A percentile compares a stretch with the other conserved stretches of the same genome.
phyloP scores from a whole-genome alignment of 2,797 vertebrate genomes.

The Ammospiza maritima region DNA sequence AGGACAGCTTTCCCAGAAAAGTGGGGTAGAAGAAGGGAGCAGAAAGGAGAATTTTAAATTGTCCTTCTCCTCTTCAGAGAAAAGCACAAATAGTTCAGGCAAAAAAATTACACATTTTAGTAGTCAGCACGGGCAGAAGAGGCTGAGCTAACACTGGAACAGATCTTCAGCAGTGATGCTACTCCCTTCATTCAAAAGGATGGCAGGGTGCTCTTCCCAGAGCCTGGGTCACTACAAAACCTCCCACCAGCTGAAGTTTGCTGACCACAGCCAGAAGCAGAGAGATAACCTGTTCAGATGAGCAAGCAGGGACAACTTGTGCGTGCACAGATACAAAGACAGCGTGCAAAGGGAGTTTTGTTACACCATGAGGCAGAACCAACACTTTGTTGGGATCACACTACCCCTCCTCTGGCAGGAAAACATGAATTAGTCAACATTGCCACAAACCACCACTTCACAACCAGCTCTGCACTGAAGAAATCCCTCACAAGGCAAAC shows the following conservation, averaged over 20 bases:
- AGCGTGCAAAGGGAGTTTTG: accelerated
- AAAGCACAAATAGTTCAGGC: neutral
- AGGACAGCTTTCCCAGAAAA: neutral
- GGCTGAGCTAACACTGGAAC: neutral
- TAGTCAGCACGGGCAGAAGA: neutral
- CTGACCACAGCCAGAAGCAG: neutral
- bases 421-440: neutral
- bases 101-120: neutral
- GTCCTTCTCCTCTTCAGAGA: neutral
- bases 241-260: neutral
- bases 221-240: neutral
- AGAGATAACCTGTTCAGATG: neutral
- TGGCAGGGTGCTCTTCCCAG: neutral
- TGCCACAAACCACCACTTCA: neutral
- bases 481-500: neutral
- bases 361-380: neutral
- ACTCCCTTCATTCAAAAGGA: neutral
- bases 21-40: neutral
- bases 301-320: neutral
- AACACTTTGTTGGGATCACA: neutral
- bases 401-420: accelerated
- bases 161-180: neutral
- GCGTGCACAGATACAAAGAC: accelerated
- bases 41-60: neutral
- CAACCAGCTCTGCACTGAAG: neutral